Conservation (phyloP, 2,797 vertebrate genomes). For the Hoplostethus atlanticus region DNA sequence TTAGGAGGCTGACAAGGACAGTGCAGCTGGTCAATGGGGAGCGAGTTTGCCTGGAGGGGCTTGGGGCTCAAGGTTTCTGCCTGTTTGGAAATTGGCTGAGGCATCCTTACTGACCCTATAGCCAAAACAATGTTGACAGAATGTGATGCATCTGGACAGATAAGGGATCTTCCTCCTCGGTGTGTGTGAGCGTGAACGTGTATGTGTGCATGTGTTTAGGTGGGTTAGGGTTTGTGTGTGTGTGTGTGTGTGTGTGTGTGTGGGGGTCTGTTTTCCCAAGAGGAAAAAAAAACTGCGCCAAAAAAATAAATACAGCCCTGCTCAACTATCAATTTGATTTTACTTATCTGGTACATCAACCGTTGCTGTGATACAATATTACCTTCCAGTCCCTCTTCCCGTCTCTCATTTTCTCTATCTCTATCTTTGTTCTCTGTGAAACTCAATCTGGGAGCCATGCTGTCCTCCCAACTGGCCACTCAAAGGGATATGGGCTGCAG, state of each 20-base stretch:
- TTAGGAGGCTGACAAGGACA: slow-evolving; percentile 73
- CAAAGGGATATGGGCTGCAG: slow-evolving; percentile 57
- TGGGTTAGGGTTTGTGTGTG: neutral
- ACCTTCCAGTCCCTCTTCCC: slow-evolving; percentile 35
- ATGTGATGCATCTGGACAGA: slow-evolving; percentile 52
- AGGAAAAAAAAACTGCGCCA: slow-evolving; percentile 9
- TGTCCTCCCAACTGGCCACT: slow-evolving; percentile 66
- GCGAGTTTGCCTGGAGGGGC: slow-evolving; percentile 63
- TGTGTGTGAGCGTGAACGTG: neutral
- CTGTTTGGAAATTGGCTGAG: slow-evolving; percentile 67
- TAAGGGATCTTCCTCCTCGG: slow-evolving; percentile 28
- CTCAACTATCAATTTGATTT: slow-evolving; percentile 54
- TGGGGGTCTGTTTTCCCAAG: neutral
- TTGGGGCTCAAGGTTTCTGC: slow-evolving; percentile 60
- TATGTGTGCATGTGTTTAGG: neutral
- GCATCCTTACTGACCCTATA: slow-evolving; percentile 49
- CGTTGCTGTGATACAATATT: slow-evolving; percentile 50
- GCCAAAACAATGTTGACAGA: slow-evolving; percentile 49
- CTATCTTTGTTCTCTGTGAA: slow-evolving; percentile 62
- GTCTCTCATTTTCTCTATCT: slow-evolving; percentile 42
- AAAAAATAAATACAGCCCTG: slow-evolving; percentile 31
- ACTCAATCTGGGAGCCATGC: slow-evolving; percentile 69
- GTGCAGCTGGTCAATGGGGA: slow-evolving; percentile 67
- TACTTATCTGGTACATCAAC: slow-evolving; percentile 42
- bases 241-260: neutral